Evolutionary conservation across 2,888 invertebrate species (phyloP).

Genomic region (Merodon equestris): DNA sequence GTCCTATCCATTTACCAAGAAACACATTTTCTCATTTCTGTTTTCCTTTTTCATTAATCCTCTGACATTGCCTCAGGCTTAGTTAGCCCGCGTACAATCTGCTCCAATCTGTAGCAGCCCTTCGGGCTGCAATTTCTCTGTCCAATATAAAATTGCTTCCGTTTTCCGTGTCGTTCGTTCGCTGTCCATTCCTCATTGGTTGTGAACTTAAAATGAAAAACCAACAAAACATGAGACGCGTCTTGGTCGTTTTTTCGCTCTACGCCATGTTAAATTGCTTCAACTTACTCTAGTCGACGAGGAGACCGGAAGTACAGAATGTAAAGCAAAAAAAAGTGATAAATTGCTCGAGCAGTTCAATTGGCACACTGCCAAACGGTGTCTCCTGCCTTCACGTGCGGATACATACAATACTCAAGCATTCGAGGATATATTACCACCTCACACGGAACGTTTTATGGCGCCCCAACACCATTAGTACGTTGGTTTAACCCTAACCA

Average conservation of each 20-base stretch:
- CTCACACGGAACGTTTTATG: constrained; percentile 41
- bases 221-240: neutral
- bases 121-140: constrained; percentile 17
- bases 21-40: constrained; percentile 8
- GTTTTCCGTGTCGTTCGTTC: constrained; percentile 2
- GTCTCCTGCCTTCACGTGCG: neutral
- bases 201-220: no score
- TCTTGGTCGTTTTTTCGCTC: neutral
- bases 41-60: constrained; percentile 1
- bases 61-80: constrained; percentile 34
- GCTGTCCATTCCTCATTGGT: no score
- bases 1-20: constrained; percentile 26
- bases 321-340: constrained; percentile 21
- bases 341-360: constrained; percentile 59
- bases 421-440: constrained; percentile 42
- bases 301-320: neutral
- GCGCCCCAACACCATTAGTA: constrained; percentile 42
- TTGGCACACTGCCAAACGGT: constrained; percentile 57
- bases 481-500: constrained; percentile 60
- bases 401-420: constrained; percentile 1
- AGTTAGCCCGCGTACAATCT: constrained; percentile 40
- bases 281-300: constrained; percentile 40
- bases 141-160: constrained; percentile 35
- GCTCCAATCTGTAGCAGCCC: constrained; percentile 27
- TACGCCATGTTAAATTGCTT: constrained; percentile 45